A percentile compares a stretch with the other conserved stretches of the same genome.
Evolutionary conservation across 2,113 vertebrate genomes (phyloP).

Genomic region (Dicaeum eximium): DNA sequence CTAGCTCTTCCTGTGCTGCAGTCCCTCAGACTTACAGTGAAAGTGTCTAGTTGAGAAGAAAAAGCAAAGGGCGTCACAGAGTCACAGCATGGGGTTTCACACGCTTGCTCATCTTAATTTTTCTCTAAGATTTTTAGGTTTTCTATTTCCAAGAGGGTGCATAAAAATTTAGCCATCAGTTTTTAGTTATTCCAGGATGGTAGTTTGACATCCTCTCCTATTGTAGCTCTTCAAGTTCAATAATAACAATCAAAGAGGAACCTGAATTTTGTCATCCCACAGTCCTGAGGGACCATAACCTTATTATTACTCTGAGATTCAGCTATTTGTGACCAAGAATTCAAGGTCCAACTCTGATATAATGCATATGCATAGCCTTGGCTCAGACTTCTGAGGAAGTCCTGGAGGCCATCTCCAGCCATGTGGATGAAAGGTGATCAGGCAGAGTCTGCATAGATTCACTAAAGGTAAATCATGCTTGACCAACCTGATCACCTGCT

Average conservation of each 20-base stretch:
- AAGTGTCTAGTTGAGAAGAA: background rate
- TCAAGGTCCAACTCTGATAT: background rate
- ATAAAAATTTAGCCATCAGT: background rate
- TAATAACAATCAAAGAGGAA: background rate
- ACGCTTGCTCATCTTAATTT: background rate
- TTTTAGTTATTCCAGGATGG: background rate
- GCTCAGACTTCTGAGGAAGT: background rate
- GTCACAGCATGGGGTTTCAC: background rate
- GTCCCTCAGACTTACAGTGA: background rate
- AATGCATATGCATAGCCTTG: background rate
- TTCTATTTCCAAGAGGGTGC: background rate
- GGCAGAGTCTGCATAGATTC: background rate
- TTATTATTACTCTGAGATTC: background rate
- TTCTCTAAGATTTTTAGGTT: background rate
- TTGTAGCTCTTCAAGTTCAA: background rate
- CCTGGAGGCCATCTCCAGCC: background rate
- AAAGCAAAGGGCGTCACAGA: background rate
- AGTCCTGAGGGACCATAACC: background rate
- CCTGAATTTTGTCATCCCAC: background rate
- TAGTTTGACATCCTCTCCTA: background rate
- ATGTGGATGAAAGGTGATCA: background rate
- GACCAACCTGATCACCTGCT: background rate
- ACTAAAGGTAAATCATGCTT: background rate
- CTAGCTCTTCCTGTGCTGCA: background rate
- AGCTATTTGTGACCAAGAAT: background rate